phyloP scores from a whole-genome alignment of 1,140 invertebrate species.

The Drosophila sturtevanti region DNA sequence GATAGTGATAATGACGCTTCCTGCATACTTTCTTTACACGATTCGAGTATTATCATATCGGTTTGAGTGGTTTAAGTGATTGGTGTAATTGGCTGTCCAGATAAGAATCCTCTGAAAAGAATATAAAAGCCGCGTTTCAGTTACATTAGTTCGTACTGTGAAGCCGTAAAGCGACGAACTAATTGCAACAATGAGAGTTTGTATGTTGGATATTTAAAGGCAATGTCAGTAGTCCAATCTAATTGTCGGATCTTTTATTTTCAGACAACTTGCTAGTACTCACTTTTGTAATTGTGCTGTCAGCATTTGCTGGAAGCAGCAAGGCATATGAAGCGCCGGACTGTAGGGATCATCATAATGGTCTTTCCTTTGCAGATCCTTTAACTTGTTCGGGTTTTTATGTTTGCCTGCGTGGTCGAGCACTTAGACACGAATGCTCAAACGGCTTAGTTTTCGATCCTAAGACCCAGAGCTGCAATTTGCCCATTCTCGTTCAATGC shows the following conservation, averaged over 20 bases:
- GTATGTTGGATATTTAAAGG: not conserved
- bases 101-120: slow-evolving; percentile 6
- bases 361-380: slow-evolving; percentile 50
- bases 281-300: slow-evolving; percentile 45
- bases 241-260: not conserved
- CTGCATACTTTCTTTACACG: not conserved
- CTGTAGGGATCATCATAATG: slow-evolving; percentile 44
- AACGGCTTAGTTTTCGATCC: slow-evolving; percentile 48
- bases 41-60: not conserved
- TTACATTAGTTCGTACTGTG: not conserved
- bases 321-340: slow-evolving; percentile 25
- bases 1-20: not conserved
- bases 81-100: not conserved
- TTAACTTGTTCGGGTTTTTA: slow-evolving; percentile 54
- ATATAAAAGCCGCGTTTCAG: slow-evolving; percentile 1
- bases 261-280: slow-evolving; percentile 52
- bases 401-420: slow-evolving; percentile 50
- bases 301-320: slow-evolving; percentile 14
- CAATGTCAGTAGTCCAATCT: not conserved
- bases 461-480: slow-evolving; percentile 44
- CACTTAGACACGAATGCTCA: slow-evolving; percentile 43
- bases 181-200: slow-evolving; percentile 2
- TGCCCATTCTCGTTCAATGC: slow-evolving; percentile 47
- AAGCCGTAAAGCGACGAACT: not conserved
- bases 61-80: not conserved